Evolutionary conservation across 2,797 vertebrate genomes (phyloP).

Genomic region (Dryobates pubescens): DNA sequence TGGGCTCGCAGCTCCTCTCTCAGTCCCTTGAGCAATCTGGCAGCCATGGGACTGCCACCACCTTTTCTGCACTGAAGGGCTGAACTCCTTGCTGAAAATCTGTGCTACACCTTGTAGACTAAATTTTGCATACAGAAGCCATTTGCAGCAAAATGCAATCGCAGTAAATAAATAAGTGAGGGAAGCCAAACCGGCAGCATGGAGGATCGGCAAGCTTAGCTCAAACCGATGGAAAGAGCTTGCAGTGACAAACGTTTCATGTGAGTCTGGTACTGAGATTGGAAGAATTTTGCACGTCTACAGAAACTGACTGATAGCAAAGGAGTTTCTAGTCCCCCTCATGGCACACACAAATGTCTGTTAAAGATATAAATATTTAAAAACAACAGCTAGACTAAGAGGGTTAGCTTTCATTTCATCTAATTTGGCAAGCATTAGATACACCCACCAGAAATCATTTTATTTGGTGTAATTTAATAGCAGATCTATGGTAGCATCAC

Average conservation of each 20-base stretch:
- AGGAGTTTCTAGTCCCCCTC: slow-evolving; percentile 78
- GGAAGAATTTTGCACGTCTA: slow-evolving; percentile 67
- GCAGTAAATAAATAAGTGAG: slow-evolving; percentile 14
- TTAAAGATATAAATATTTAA: slow-evolving; percentile 84
- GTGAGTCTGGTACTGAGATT: slow-evolving; percentile 58
- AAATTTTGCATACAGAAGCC: neutral
- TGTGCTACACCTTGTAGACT: neutral
- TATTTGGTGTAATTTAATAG: slow-evolving; percentile 79
- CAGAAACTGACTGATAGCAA: slow-evolving; percentile 78
- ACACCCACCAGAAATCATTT: slow-evolving; percentile 79
- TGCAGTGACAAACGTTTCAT: neutral
- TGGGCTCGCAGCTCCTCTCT: slow-evolving; percentile 31
- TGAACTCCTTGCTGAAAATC: slow-evolving; percentile 1
- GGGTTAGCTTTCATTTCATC: slow-evolving; percentile 79
- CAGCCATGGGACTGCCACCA: neutral
- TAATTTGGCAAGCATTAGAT: slow-evolving; percentile 77
- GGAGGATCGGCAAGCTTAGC: neutral
- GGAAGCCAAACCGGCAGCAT: neutral
- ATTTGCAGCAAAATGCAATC: neutral
- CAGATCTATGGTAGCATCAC: slow-evolving; percentile 72
- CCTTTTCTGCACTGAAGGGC: neutral
- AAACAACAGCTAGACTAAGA: slow-evolving; percentile 81
- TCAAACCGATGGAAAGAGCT: slow-evolving; percentile 14
- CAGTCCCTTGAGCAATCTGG: slow-evolving; percentile 39
- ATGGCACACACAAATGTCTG: slow-evolving; percentile 77